Evolutionary conservation across 2,113 vertebrate genomes (phyloP).

Genomic region (Aptenodytes forsteri): DNA sequence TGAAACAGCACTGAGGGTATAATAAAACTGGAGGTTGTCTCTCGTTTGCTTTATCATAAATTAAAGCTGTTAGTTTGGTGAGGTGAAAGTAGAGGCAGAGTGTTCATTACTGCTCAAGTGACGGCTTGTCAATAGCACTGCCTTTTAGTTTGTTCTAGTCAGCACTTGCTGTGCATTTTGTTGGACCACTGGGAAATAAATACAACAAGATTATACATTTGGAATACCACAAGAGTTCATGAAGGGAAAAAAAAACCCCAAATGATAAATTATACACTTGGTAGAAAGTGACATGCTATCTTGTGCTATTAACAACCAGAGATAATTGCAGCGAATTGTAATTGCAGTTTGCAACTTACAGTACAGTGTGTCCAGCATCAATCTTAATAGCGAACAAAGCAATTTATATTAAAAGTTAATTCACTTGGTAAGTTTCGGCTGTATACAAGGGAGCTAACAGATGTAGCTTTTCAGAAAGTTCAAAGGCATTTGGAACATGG

Average conservation of each 20-base stretch:
- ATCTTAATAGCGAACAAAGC: conserved; percentile 88
- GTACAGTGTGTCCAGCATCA: conserved; percentile 86
- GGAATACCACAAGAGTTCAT: conserved; percentile 90
- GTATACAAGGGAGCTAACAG: conserved; percentile 77
- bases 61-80: conserved; percentile 82
- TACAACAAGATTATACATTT: conserved; percentile 94
- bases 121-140: conserved; percentile 91
- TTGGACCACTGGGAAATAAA: conserved; percentile 92
- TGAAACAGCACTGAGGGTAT: conserved; percentile 84
- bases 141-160: conserved; percentile 90
- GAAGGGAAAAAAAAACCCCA: conserved; percentile 60
- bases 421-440: conserved; percentile 78
- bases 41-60: conserved; percentile 84
- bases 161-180: conserved; percentile 92
- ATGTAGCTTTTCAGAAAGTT: conserved; percentile 83
- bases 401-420: conserved; percentile 90
- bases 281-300: conserved; percentile 93
- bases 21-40: conserved; percentile 83
- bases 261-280: conserved; percentile 93
- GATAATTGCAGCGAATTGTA: conserved; percentile 96
- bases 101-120: conserved; percentile 87
- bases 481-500: conserved; percentile 76
- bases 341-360: conserved; percentile 90
- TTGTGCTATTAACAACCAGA: conserved; percentile 93
- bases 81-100: conserved; percentile 82